phyloP scores from a whole-genome alignment of 2,888 invertebrate genomes.

The Epinotia demarniana region DNA sequence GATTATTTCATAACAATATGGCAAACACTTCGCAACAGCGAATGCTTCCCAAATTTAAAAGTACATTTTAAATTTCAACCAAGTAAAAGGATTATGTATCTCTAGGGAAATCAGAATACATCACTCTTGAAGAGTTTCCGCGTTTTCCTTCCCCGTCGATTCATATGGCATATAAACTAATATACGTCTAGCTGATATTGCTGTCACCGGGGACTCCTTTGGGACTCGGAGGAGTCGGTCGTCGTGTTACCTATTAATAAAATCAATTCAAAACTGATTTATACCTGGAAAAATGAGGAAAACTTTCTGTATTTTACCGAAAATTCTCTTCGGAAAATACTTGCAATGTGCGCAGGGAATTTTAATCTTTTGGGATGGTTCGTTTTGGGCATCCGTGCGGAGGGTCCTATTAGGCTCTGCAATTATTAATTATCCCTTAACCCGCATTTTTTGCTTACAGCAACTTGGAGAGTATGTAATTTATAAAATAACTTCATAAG shows the following conservation, averaged over 20 bases:
- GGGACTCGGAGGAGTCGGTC: constrained; percentile 46
- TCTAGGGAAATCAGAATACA: constrained; percentile 61
- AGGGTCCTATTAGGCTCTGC: constrained; percentile 1
- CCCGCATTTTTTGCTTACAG: constrained; percentile 28
- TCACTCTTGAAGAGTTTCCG: constrained; percentile 54
- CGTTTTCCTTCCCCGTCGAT: constrained; percentile 48
- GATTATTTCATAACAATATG: neutral
- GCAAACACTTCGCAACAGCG: neutral
- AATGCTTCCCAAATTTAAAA: constrained; percentile 52
- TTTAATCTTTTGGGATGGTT: constrained; percentile 6
- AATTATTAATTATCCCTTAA: constrained; percentile 35
- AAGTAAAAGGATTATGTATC: constrained; percentile 58
- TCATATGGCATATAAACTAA: constrained; percentile 37
- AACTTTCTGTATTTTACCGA: constrained; percentile 29
- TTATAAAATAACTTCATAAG: constrained; percentile 16
- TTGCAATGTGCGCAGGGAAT: constrained; percentile 10
- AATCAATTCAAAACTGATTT: constrained; percentile 57
- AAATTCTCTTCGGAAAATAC: constrained; percentile 22
- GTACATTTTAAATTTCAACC: constrained; percentile 60
- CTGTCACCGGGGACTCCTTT: constrained; percentile 47
- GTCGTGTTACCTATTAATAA: constrained; percentile 56
- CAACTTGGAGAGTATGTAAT: constrained; percentile 22
- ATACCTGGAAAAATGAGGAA: constrained; percentile 46
- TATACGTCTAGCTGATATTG: constrained; percentile 40
- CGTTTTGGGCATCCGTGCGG: neutral